phyloP scores from a whole-genome alignment of 2,113 vertebrate species.

The Chionodraco myersi region DNA sequence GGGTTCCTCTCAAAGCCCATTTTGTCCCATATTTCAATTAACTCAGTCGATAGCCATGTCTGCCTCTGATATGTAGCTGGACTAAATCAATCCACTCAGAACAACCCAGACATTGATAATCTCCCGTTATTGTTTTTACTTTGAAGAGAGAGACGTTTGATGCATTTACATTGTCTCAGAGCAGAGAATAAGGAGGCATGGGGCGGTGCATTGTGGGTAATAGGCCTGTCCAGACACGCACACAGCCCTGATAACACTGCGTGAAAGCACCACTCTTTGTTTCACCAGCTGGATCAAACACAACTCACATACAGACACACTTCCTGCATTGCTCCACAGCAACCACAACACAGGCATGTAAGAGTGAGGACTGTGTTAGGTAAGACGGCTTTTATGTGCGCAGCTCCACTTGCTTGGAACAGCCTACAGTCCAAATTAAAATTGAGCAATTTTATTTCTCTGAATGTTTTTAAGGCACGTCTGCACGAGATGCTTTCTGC shows the following conservation, averaged over 20 bases:
- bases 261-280: constrained; percentile 55
- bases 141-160: constrained; percentile 22
- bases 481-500: too few relatives aligned
- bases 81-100: constrained; percentile 24
- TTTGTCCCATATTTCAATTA: constrained; percentile 33
- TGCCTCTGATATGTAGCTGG: constrained; percentile 18
- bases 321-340: constrained; percentile 67
- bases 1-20: constrained; percentile 17
- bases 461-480: too few relatives aligned
- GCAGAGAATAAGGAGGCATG: constrained; percentile 6
- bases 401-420: too few relatives aligned
- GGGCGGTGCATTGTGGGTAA: background rate
- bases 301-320: constrained; percentile 30
- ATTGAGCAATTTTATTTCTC: too few relatives aligned
- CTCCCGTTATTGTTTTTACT: background rate
- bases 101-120: constrained; percentile 19
- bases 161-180: constrained; percentile 30
- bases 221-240: constrained; percentile 67
- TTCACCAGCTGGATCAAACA: constrained; percentile 40
- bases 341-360: constrained; percentile 71
- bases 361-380: background rate
- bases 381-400: too few relatives aligned
- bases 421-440: too few relatives aligned
- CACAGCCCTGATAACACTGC: constrained; percentile 39
- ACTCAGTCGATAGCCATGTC: constrained; percentile 31